Conservation (phyloP, 2,113 vertebrate genomes). For the Oreotragus oreotragus region DNA sequence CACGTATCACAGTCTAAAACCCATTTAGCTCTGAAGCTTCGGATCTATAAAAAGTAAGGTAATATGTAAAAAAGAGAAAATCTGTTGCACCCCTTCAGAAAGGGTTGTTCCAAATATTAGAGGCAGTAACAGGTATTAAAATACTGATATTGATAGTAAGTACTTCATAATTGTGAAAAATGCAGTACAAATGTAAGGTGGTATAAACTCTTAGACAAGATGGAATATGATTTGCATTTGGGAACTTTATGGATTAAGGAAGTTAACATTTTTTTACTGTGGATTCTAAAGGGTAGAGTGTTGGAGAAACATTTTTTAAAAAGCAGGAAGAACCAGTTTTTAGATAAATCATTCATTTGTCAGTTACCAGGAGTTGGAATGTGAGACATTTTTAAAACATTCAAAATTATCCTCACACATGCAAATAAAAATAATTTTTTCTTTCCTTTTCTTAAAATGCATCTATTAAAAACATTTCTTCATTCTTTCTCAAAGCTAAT, state of each 20-base stretch:
- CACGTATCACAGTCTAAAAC: not conserved
- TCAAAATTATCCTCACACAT: not conserved
- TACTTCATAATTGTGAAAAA: not conserved
- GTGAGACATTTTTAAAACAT: conserved; percentile 7
- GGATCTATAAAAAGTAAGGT: not conserved
- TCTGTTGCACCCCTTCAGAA: not conserved
- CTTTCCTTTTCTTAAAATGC: not conserved
- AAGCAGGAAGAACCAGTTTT: not conserved
- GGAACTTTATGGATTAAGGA: not conserved
- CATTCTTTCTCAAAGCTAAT: conserved; percentile 26
- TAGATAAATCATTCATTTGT: not conserved
- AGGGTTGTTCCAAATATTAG: not conserved
- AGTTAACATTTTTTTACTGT: not conserved
- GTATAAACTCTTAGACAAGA: not conserved
- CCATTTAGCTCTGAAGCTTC: not conserved
- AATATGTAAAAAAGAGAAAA: not conserved
- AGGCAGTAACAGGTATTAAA: not conserved
- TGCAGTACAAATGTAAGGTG: not conserved
- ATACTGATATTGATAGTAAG: not conserved
- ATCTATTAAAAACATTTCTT: not conserved
- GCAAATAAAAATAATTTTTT: not conserved
- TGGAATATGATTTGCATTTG: not conserved
- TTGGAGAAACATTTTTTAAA: not conserved
- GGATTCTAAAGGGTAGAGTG: not conserved
- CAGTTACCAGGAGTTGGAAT: not conserved